A percentile compares a stretch with the other conserved stretches of the same genome.
These are phyloP conservation scores for Lota lota DNA, from an alignment of 2,113 vertebrate species.

Conservation along the genomic window DNA sequence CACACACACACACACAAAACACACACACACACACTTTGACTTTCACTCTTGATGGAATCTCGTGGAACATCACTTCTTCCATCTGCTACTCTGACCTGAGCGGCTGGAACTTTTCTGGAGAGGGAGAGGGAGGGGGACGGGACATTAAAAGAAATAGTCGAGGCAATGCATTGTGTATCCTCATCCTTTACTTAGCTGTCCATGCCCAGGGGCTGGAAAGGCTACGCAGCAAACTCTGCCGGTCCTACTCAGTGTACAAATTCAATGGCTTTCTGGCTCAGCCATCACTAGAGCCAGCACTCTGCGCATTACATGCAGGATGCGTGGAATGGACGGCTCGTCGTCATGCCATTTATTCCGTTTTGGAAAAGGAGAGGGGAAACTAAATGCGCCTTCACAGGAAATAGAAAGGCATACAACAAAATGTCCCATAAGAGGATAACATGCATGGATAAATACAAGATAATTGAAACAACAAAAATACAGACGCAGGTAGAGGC, in stretches of 20 bases:
- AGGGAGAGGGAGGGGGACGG: conserved; percentile 5
- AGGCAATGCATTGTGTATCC: conserved; percentile 61
- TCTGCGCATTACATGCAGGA: background rate
- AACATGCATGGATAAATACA: background rate
- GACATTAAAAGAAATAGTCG: conserved; percentile 40
- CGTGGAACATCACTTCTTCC: conserved; percentile 47
- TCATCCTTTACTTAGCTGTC: conserved; percentile 57
- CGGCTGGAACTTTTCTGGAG: conserved; percentile 54
- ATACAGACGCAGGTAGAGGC: background rate
- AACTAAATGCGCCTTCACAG: too few species aligned
- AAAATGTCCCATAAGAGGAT: background rate
- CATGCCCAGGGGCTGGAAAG: conserved; percentile 57
- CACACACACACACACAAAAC: conserved; percentile 11
- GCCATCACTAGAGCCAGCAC: background rate
- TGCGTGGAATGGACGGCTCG: background rate
- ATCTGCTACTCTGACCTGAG: conserved; percentile 60
- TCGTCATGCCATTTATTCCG: too few species aligned
- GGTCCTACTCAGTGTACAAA: conserved; percentile 6
- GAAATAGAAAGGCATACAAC: background rate
- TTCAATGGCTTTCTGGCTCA: background rate
- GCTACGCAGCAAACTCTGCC: conserved; percentile 55
- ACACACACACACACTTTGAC: conserved; percentile 6
- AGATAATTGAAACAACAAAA: background rate
- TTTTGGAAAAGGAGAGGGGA: too few species aligned
- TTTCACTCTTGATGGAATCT: conserved; percentile 40